Evolutionary conservation across 2,113 vertebrate genomes (phyloP), one percentile per base, ranked within the genome.

Genomic region (Leucoraja erinaceus): DNA sequence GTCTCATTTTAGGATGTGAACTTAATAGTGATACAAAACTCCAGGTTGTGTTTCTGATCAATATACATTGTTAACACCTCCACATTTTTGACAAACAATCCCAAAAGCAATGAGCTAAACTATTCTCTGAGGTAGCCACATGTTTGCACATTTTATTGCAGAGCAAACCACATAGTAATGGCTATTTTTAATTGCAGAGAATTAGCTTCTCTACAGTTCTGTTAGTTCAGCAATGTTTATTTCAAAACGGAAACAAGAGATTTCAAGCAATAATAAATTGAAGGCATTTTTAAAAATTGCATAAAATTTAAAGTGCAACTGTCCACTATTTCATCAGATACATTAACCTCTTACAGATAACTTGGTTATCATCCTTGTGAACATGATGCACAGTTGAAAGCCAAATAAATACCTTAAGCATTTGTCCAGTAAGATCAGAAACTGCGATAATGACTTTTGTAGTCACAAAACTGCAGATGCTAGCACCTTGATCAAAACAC

Each of bases 141-240:
- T 47, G 38, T 91, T 91, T 47, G 68, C 66, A 72, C 66, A 72
- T 91, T 72, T 91, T 47, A 74, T 38, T 25, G 90, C 33, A 70
- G 47, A 91, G 33, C 33, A 91, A 72, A 72, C 90, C 66, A 47
- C 38, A 72, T 68, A 74, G 0, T 68, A 72, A 72, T 6, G 54
- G 20, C 68, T 91, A 88, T 88, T 88, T 72, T 54, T 74, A 91
- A 91, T 72, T 47, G 33, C 8, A 47, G 12, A 66, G 59, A 12
- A 22, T 66, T 33, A 90, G 86, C n/a, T 66, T 33, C 28, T 31
- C n/a, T 61, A 0, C 63, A 38, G 86, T 20, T 70, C 66, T 90
- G 88, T 25, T 11, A 38, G 63, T 33, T 12, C 33, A 54, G 68
- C 66, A 74, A 54, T 28, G 33, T 74, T 84, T 84, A 54, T 84